Evolutionary conservation across 2,113 vertebrate genomes (phyloP), one percentile per base, ranked within the genome.

Genomic region (Eulemur rufifrons): DNA sequence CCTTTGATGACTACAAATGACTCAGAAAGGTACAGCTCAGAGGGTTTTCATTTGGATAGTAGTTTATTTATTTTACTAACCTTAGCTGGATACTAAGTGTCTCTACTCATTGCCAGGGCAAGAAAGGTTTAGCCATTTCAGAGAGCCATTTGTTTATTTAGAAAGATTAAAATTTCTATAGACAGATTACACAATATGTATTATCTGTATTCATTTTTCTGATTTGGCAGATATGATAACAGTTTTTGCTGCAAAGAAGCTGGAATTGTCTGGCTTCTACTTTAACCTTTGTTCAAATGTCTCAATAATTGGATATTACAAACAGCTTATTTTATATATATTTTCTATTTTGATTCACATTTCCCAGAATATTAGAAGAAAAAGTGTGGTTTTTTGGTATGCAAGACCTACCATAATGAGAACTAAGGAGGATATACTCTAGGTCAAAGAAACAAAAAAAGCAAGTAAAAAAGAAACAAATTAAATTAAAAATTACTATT

Each of bases 311-410:
- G 5, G 21, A 74, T 14, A 80, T 66, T 80, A 63, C 3, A 85
- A 69, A 45, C 50, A 76, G 5, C 4, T 68, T 39, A 39, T 21
- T 37, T 27, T 50, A 54, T 86, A 25, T 52, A 23, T 87, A n/a
- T 84, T 82, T 66, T 76, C 39, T 61, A 25, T 77, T 89, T 91
- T 89, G 34, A 20, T 77, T 82, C 18, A 64, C 52, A 77, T 73
- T 89, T 96, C 87, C 84, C 10, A 89, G 73, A 76, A 20, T 69
- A 50, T 78, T 86, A 94, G 81, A 92, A 94, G 34, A 12, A 50
- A 66, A 95, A 86, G 0, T 25, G 50, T 71, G 1, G 3, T 5
- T 42, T 74, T 73, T 83, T 78, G 29, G 39, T 85, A 74, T 42
- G 15, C 68, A 63, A 85, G 69, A 54, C 32, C 11, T 21, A 39